Evolutionary conservation across 2,888 invertebrate genomes (phyloP).

Genomic region (Eristalis intricaria): DNA sequence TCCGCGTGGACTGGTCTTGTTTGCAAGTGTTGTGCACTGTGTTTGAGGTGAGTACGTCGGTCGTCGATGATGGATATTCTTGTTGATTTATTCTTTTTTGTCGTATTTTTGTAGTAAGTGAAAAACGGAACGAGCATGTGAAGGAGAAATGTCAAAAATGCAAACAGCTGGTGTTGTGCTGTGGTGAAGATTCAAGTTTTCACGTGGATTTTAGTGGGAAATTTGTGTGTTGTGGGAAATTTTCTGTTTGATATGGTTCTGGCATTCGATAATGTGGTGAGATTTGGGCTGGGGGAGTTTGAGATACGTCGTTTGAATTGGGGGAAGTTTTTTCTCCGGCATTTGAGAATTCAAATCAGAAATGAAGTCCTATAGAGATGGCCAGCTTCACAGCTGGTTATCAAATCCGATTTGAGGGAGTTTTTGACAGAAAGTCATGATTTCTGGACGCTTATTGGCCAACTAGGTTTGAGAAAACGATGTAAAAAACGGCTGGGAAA

Average conservation of each 20-base stretch:
- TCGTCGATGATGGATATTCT: slow-evolving; percentile 14
- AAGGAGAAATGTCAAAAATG: slow-evolving; percentile 23
- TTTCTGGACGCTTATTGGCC: too few relatives aligned
- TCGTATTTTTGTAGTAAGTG: background rate
- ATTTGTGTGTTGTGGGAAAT: background rate
- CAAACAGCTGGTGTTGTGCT: slow-evolving; percentile 17
- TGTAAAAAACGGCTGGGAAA: too few relatives aligned
- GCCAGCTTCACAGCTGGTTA: too few relatives aligned
- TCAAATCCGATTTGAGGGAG: too few relatives aligned
- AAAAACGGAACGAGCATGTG: background rate
- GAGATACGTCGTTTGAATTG: background rate
- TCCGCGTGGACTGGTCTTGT: slow-evolving; percentile 23
- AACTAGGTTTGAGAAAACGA: too few relatives aligned
- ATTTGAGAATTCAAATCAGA: background rate
- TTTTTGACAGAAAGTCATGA: too few relatives aligned
- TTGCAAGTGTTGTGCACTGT: background rate
- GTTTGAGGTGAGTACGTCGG: background rate
- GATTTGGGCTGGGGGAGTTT: background rate
- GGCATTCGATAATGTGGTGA: background rate
- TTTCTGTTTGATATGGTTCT: background rate
- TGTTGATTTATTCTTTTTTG: slow-evolving; percentile 1
- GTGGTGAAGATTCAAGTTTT: background rate
- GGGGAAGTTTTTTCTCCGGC: background rate
- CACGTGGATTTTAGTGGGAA: background rate
- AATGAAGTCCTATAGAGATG: too few relatives aligned